These are phyloP conservation scores for Eulemur macaco DNA, from an alignment of 2,113 vertebrate genomes.

Conservation along the genomic window DNA sequence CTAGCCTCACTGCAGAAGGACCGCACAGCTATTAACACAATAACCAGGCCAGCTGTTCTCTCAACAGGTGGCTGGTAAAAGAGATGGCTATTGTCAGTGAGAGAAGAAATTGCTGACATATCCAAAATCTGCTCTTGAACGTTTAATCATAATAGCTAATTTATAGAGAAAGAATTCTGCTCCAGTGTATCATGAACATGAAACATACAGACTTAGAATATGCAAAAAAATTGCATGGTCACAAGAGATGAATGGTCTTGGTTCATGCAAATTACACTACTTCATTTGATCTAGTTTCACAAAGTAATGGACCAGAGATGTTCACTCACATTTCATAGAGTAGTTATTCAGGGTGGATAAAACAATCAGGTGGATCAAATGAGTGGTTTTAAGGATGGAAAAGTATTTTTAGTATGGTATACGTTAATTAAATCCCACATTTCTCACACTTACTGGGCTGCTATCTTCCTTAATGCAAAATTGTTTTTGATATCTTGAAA, in stretches of 20 bases:
- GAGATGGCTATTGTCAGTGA: not conserved
- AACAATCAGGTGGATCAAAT: not conserved
- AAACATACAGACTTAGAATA: not conserved
- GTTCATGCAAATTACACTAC: not conserved
- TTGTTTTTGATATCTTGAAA: not conserved
- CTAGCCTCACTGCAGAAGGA: not conserved
- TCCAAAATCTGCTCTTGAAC: not conserved
- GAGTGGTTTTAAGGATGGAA: not conserved
- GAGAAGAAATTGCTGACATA: slow-evolving; percentile 10
- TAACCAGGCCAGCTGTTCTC: not conserved
- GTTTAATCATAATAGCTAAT: not conserved
- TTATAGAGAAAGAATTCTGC: not conserved
- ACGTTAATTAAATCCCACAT: not conserved
- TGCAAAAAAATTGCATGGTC: not conserved
- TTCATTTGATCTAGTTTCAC: slow-evolving; percentile 39
- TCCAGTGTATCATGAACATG: not conserved
- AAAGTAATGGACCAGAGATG: not conserved
- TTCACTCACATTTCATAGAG: slow-evolving; percentile 11
- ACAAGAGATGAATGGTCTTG: not conserved
- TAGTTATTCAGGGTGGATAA: not conserved
- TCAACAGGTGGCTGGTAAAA: slow-evolving; percentile 34
- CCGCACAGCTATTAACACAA: not conserved
- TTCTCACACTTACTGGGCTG: not conserved
- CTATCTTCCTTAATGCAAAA: not conserved
- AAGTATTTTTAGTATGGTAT: not conserved